A percentile compares a stretch with the other conserved stretches of the same genome.
phyloP scores from a whole-genome alignment of 2,888 invertebrate genomes.

The Rotaria sp. region DNA sequence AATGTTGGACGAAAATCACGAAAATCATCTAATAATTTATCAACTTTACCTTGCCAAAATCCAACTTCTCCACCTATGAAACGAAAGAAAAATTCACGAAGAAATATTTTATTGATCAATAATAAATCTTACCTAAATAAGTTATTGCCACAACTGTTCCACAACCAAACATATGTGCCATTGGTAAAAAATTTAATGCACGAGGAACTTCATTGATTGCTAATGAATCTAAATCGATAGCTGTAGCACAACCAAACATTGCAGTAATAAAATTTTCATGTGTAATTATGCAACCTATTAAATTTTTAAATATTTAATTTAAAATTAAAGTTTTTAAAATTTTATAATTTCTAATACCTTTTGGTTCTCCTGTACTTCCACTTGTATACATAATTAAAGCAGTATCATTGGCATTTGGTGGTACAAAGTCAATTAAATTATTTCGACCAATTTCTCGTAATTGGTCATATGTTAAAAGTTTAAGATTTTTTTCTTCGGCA shows the following conservation, averaged over 20 bases:
- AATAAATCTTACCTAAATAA: constrained; percentile 39
- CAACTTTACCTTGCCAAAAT: constrained; percentile 51
- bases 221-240: constrained; percentile 18
- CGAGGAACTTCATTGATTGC: constrained; percentile 31
- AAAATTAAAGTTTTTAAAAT: too few relatives aligned
- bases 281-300: constrained; percentile 20
- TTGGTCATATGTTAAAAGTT: constrained; percentile 72
- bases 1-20: constrained; percentile 63
- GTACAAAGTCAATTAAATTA: constrained; percentile 43
- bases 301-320: too few relatives aligned
- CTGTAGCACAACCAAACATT: neutral
- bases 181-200: constrained; percentile 78
- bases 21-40: constrained; percentile 49
- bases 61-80: constrained; percentile 64
- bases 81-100: too few relatives aligned
- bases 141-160: neutral
- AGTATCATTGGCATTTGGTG: neutral
- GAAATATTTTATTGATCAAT: too few relatives aligned
- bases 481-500: constrained; percentile 74
- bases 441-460: constrained; percentile 58
- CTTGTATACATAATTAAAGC: constrained; percentile 67
- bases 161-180: constrained; percentile 94
- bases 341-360: constrained; percentile 62
- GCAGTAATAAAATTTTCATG: constrained; percentile 43
- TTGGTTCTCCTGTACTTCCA: constrained; percentile 71